Base-by-base conservation (phyloP, 1,140 invertebrate species). In the Bombus turneri region DNA sequence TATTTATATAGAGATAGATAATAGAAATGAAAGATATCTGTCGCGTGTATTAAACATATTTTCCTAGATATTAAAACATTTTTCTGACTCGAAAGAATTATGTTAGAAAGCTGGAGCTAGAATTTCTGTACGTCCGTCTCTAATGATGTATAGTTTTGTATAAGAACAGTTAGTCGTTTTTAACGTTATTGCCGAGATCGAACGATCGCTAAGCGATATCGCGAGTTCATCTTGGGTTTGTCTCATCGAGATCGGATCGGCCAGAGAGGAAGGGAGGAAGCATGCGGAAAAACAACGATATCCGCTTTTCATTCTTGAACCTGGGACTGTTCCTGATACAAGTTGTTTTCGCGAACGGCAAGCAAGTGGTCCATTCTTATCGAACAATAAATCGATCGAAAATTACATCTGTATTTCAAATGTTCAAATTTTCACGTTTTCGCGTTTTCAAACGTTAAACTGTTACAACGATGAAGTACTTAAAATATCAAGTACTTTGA, bases 241-340 rank as follows among this genome's bases (percentile, higher is more conserved):
- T 12, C 43, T 15, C 3, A 28, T 34, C n/a, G 53, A 81, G 68
- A 81, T 59, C 69, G 25, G 39, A 1, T 10, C 15, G 22, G n/a
- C 15, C 4, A 59, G 53, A 37, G 5, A 8, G 5, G 28, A 72
- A 0, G 15, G 9, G 10, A 15, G 39, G 12, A 10, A 39, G 2
- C 53, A 6, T 3, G 31, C 41, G 76, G 74, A 72, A 88, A 88
- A 86, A 88, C 68, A 18, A 62, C 59, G n/a, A 80, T 41, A 68
- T 88, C 87, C 87, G 87, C 87, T 73, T 89, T 83, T 90, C 78
- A 72, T 91, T 91, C 88, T 84, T 86, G 80, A 86, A 87, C 88
- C 74, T 62, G 77, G 62, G 43, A 74, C 34, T 43, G 43, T 83
- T 73, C 31, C 68, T 57, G 18, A 64, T 73, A 71, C 64, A 28